Conservation (phyloP, 2,888 invertebrate species). For the Drosophila affinis region DNA sequence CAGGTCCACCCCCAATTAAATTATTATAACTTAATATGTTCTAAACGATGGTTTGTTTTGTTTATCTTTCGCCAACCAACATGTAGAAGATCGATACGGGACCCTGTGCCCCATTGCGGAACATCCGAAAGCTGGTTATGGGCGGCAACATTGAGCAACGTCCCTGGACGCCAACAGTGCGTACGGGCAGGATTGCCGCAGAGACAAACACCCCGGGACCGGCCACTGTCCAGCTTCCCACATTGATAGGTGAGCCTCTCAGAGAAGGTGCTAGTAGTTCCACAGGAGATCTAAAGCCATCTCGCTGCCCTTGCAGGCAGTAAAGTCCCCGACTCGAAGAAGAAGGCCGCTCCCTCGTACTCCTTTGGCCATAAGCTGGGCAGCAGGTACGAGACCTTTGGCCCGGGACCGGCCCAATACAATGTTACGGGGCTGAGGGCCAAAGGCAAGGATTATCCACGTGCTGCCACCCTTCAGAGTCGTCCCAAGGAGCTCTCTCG, state of each 20-base stretch:
- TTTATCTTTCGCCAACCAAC: neutral
- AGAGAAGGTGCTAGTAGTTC: neutral
- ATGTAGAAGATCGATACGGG: constrained; percentile 30
- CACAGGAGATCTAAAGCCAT: neutral
- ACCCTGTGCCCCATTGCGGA: constrained; percentile 52
- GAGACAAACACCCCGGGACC: constrained; percentile 94
- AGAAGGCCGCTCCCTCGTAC: constrained; percentile 91
- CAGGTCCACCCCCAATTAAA: neutral
- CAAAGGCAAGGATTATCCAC: constrained; percentile 91
- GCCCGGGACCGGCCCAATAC: constrained; percentile 96
- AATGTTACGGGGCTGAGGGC: constrained; percentile 93
- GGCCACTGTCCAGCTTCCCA: constrained; percentile 92
- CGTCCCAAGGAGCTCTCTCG: constrained; percentile 84
- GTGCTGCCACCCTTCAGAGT: constrained; percentile 91
- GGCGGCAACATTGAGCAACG: constrained; percentile 90
- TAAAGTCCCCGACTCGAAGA: constrained; percentile 90
- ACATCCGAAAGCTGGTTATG: constrained; percentile 75
- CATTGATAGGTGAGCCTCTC: constrained; percentile 88
- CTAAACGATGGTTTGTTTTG: neutral
- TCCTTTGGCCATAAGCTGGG: constrained; percentile 89
- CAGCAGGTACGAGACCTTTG: constrained; percentile 85
- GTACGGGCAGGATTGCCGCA: constrained; percentile 94
- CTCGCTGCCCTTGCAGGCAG: constrained; percentile 85
- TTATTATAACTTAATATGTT: neutral
- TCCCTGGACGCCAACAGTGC: constrained; percentile 95